Conservation (phyloP, 2,113 vertebrate species). For the Lutjanus erythropterus region DNA sequence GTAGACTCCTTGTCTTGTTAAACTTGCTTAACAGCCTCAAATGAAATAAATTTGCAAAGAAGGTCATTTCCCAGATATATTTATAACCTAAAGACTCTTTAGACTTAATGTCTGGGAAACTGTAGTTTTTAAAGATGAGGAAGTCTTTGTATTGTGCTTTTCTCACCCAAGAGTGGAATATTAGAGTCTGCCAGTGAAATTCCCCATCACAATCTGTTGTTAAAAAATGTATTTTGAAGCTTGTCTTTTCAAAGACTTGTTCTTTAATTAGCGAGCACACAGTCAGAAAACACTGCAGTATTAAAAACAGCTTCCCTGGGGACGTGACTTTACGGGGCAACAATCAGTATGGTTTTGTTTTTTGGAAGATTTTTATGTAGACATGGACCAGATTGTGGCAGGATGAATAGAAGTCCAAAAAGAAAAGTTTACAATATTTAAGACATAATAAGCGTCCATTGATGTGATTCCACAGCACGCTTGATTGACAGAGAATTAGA, state of each 20-base stretch:
- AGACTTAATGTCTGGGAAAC: background rate
- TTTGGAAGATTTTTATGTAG: background rate
- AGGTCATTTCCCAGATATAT: background rate
- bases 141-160: background rate
- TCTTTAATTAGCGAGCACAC: slow-evolving; percentile 18
- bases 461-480: background rate
- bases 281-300: background rate
- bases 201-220: background rate
- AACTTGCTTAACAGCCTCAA: no score
- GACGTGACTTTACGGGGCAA: background rate
- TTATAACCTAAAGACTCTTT: background rate
- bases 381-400: background rate
- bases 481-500: slow-evolving; percentile 36
- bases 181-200: background rate
- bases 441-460: background rate
- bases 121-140: background rate
- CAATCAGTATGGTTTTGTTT: background rate
- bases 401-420: background rate
- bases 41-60: no score
- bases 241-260: slow-evolving; percentile 1
- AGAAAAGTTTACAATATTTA: background rate
- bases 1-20: no score
- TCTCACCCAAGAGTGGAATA: background rate
- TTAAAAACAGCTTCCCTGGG: background rate
- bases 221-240: slow-evolving; percentile 3